Percentiles rank a stretch among this genome's conserved stretches.
Conservation (phyloP, 30 jellyfish, hydroid and myxozoan genomes). For the Hydractinia symbiolongicarpus region DNA sequence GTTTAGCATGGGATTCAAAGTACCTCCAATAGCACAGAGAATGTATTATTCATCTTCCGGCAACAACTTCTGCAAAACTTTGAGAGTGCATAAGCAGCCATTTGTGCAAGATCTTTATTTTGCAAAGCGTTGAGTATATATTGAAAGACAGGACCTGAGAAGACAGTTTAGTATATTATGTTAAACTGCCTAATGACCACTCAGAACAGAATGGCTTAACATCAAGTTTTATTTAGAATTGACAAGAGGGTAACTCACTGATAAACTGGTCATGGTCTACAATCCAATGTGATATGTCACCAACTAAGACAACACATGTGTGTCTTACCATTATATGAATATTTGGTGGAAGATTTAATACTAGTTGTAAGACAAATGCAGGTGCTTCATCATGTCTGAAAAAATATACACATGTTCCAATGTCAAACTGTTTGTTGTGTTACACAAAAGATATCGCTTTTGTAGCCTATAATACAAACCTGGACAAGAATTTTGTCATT, state of each 20-base stretch:
- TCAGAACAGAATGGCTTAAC: neutral
- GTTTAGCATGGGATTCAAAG: neutral
- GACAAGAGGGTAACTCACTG: constrained; percentile 25
- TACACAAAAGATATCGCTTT: too few relatives aligned
- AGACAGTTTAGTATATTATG: neutral
- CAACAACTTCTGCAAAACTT: constrained; percentile 52
- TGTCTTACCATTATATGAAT: constrained; percentile 63
- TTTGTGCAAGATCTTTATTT: constrained; percentile 43
- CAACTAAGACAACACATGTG: constrained; percentile 56
- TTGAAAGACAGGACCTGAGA: constrained; percentile 65
- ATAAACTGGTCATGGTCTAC: constrained; percentile 31
- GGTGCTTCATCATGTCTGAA: constrained; percentile 50
- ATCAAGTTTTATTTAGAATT: neutral
- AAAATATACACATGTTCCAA: neutral
- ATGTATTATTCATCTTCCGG: constrained; percentile 41
- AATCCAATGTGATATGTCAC: constrained; percentile 67
- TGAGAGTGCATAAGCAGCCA: constrained; percentile 76
- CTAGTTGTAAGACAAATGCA: constrained; percentile 51
- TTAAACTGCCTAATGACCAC: neutral
- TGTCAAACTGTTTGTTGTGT: too few relatives aligned
- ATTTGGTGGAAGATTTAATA: constrained; percentile 59
- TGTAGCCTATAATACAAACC: neutral
- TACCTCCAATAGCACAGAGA: constrained; percentile 70
- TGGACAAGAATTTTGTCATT: constrained; percentile 44
- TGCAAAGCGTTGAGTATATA: constrained; percentile 61